These are phyloP conservation scores for Sander lucioperca DNA, from an alignment of 2,113 vertebrate species.

Conservation along the genomic window DNA sequence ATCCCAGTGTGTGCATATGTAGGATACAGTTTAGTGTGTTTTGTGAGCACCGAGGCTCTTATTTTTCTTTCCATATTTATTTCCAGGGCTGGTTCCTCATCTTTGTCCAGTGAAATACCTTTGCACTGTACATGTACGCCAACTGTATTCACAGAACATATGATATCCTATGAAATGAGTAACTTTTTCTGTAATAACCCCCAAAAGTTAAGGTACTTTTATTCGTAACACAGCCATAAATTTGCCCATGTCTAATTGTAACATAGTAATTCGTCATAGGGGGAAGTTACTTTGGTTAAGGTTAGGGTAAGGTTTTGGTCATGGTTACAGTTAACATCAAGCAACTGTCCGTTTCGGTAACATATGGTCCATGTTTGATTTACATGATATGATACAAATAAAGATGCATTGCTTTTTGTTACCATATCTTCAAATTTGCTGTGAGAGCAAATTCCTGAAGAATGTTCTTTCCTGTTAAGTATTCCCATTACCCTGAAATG, in stretches of 20 bases:
- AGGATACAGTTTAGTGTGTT: slow-evolving; percentile 9
- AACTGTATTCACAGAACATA: not conserved
- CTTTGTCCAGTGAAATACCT: slow-evolving; percentile 22
- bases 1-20: slow-evolving; percentile 27
- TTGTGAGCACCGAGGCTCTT: slow-evolving; percentile 2
- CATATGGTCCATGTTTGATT: slow-evolving; percentile 64
- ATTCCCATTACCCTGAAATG: slow-evolving; percentile 40
- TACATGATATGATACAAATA: slow-evolving; percentile 62
- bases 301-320: slow-evolving; percentile 32
- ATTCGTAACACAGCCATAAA: slow-evolving; percentile 7
- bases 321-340: slow-evolving; percentile 17
- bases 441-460: slow-evolving; percentile 37
- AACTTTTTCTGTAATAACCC: not conserved
- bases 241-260: slow-evolving; percentile 29
- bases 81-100: slow-evolving; percentile 24
- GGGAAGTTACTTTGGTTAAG: slow-evolving; percentile 12
- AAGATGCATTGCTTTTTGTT: slow-evolving; percentile 58
- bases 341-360: slow-evolving; percentile 33
- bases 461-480: slow-evolving; percentile 44
- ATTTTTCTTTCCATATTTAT: slow-evolving; percentile 33
- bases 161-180: not conserved
- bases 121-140: not conserved
- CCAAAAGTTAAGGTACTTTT: not conserved
- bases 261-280: not conserved
- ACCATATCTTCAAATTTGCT: slow-evolving; percentile 43